Base-by-base conservation (phyloP, 2,797 vertebrate species). In the Coendou prehensilis region DNA sequence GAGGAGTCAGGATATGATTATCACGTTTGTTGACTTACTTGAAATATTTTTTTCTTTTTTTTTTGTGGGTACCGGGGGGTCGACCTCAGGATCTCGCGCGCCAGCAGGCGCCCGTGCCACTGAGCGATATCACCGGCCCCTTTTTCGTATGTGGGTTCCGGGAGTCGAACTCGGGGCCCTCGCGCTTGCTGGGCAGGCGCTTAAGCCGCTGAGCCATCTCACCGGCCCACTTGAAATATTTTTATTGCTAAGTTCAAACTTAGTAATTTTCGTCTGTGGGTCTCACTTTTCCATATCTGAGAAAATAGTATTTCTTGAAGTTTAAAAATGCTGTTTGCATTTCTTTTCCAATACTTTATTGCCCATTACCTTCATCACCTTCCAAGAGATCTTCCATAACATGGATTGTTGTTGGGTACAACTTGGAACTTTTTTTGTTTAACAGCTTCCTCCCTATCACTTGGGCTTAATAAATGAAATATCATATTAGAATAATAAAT, bases 31-130 rank as follows among this genome's bases (percentile, higher is more conserved):
- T 91, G 57, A 61, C 2, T 57, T 89, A 83, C 45, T 26, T 80
- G 47, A 96, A 89, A 73, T 84, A 64, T 73, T 96, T 69, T 91
- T 90, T n/a, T n/a, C n/a, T n/a, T n/a, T n/a, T n/a, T n/a, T n/a
- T n/a, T n/a, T n/a, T n/a, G n/a, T n/a, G n/a, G n/a, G n/a, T n/a
- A n/a, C n/a, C n/a, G n/a, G n/a, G n/a, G n/a, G n/a, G n/a, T n/a
- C n/a, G n/a, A n/a, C n/a, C n/a, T n/a, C n/a, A n/a, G n/a, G n/a
- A n/a, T n/a, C n/a, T n/a, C n/a, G n/a, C n/a, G n/a, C n/a, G n/a
- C n/a, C n/a, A n/a, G n/a, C n/a, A n/a, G n/a, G n/a, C n/a, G n/a
- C n/a, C n/a, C n/a, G n/a, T n/a, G n/a, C n/a, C n/a, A n/a, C n/a
- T n/a, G n/a, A n/a, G n/a, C n/a, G n/a, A n/a, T n/a, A n/a, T n/a